phyloP scores from a whole-genome alignment of 2,888 invertebrate species.

The Stenurella melanura region DNA sequence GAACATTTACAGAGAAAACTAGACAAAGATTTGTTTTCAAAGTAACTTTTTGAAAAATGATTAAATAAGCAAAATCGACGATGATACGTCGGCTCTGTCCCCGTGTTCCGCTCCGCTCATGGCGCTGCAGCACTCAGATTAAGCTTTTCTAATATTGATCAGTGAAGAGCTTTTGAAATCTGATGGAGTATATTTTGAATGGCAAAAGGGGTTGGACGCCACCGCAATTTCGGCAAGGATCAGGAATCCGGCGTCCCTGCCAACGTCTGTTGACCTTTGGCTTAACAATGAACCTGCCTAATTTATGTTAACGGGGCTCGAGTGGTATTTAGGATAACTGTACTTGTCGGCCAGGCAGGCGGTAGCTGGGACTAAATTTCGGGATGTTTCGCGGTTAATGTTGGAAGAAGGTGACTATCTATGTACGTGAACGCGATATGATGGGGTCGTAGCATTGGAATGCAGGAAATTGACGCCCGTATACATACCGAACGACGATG shows the following conservation, averaged over 20 bases:
- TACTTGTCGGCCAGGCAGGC: background rate
- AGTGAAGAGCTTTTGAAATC: slow-evolving; percentile 13
- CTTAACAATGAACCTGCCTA: slow-evolving; percentile 23
- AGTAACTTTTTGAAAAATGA: too few relatives aligned
- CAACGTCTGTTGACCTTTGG: slow-evolving; percentile 19
- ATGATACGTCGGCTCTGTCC: background rate
- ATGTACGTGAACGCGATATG: background rate
- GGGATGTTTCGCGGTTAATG: slow-evolving; percentile 14
- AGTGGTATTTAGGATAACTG: slow-evolving; percentile 14
- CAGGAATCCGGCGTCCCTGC: background rate
- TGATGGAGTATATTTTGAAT: slow-evolving; percentile 2
- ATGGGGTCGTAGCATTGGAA: background rate
- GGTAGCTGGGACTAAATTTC: background rate
- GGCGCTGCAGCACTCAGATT: background rate
- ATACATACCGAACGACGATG: background rate
- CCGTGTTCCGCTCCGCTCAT: background rate
- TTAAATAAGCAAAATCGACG: too few relatives aligned
- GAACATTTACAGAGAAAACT: too few relatives aligned
- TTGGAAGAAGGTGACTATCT: background rate
- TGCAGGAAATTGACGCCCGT: background rate
- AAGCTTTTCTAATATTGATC: slow-evolving; percentile 22
- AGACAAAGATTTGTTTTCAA: background rate
- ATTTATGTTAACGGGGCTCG: slow-evolving; percentile 17
- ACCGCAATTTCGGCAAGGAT: slow-evolving; percentile 26
- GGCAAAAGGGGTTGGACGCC: background rate